Base-by-base conservation (phyloP, 2,797 vertebrate species). In the Acridotheres tristis region DNA sequence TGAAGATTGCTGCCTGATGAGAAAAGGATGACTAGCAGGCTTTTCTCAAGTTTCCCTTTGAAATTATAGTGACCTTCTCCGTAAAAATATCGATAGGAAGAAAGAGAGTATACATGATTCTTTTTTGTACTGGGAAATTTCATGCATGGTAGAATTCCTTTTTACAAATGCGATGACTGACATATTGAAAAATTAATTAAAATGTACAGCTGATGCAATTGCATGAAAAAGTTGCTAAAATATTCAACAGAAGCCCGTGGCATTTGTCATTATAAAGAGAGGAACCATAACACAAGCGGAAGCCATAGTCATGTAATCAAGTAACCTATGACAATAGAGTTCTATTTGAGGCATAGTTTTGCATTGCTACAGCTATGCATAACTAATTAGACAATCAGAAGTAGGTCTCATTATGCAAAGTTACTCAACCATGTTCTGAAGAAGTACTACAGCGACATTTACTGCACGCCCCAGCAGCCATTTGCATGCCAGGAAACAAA, bases 311-410 rank as follows among this genome's bases (percentile, higher is more conserved):
- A 36, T 66, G 69, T 89, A 96, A 96, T 94, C 92, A 90, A 95
- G 76, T 87, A 96, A 95, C 73, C 55, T 66, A 38, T 71, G 75
- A 93, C 89, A 94, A 95, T 62, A 66, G 77, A 73, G 74, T 94
- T 95, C 94, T 91, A 84, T 91, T 95, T 94, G 69, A 88, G 86
- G 89, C 88, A 93, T 36, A 75, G 68, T 88, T 96, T 94, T 91
- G 84, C 94, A 85, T 92, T 85, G 62, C 71, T 96, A 71, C 85
- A 89, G 79, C 61, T 85, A 88, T 73, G 72, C 76, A 94, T 95
- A 96, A 93, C 89, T 97, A 96, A 97, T 95, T 84, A 96, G 92
- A 85, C 97, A 78, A 96, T 96, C 90, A 96, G 88, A 95, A 95
- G 72, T 69, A 92, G 82, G 91, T 92, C 87, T 96, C 86, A 89